phyloP scores from a whole-genome alignment of 2,888 invertebrate species.

The Linnaemya tessellans region DNA sequence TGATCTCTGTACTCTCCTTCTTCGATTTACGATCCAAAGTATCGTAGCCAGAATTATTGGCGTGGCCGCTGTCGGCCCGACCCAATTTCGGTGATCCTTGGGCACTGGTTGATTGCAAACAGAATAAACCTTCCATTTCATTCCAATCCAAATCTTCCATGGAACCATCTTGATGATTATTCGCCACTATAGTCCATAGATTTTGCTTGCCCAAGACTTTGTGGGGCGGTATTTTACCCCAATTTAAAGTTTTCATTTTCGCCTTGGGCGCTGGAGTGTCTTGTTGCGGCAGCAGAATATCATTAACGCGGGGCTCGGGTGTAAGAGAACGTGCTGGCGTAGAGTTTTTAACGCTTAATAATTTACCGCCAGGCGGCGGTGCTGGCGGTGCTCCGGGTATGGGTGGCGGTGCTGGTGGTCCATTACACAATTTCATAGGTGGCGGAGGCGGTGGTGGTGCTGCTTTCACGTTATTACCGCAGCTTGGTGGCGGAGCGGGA shows the following conservation, averaged over 20 bases:
- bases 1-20: conserved; percentile 93
- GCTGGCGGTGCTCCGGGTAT: conserved; percentile 78
- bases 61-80: conserved; percentile 82
- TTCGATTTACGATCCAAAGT: conserved; percentile 86
- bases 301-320: conserved; percentile 77
- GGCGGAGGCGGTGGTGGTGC: conserved; percentile 82
- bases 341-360: conserved; percentile 62
- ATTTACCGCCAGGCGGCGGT: conserved; percentile 82
- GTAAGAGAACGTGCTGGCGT: conserved; percentile 74
- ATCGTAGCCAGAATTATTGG: conserved; percentile 81
- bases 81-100: conserved; percentile 85
- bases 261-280: conserved; percentile 96
- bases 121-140: conserved; percentile 97
- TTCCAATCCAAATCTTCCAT: conserved; percentile 95
- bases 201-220: conserved; percentile 95
- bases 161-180: conserved; percentile 92
- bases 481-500: conserved; percentile 71
- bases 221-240: conserved; percentile 97
- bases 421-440: conserved; percentile 77
- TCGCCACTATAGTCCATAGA: conserved; percentile 95
- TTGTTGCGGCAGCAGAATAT: conserved; percentile 91
- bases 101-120: conserved; percentile 89
- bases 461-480: conserved; percentile 76
- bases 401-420: conserved; percentile 83
- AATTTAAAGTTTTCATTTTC: conserved; percentile 98